Evolutionary conservation across 2,113 vertebrate genomes (phyloP).

Genomic region (Mus musculus): GRCm39 chr8:89176501-89177000

Average conservation of each 20-base stretch:
- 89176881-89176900: background rate
- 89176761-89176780: background rate
- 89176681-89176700: background rate
- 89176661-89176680: background rate
- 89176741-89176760: background rate
- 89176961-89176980: too few species aligned
- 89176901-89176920: background rate
- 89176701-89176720: background rate
- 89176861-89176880: background rate
- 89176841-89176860: background rate
- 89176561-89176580: background rate
- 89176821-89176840: background rate
- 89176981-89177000: background rate
- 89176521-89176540: background rate
- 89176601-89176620: background rate
- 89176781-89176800: background rate
- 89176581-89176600: background rate
- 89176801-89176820: background rate
- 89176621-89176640: background rate
- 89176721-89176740: background rate
- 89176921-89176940: too few species aligned
- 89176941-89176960: background rate
- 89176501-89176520: too few species aligned
- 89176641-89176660: background rate
- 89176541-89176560: background rate